A percentile compares a stretch with the other conserved stretches of the same genome.
Evolutionary conservation across 1,140 invertebrate species (phyloP).

Genomic region (Penaeus indicus): DNA sequence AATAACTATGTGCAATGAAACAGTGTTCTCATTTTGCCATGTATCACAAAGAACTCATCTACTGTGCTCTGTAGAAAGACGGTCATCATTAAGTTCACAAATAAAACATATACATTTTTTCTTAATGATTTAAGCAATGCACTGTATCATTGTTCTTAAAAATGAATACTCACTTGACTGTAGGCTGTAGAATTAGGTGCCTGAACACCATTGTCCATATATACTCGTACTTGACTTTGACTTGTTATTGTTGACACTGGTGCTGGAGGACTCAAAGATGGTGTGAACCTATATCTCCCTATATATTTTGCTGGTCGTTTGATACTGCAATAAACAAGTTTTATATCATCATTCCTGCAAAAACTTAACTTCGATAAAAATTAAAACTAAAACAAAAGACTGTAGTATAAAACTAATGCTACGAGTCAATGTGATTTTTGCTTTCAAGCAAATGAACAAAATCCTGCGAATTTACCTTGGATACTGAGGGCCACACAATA

Average conservation of each 20-base stretch:
- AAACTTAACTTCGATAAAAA: background rate
- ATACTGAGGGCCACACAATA: conserved; percentile 95
- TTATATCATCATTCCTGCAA: background rate
- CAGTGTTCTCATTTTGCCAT: too few species aligned
- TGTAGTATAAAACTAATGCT: too few species aligned
- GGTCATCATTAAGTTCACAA: too few species aligned
- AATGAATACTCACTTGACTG: conserved; percentile 82
- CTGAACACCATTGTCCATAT: conserved; percentile 93
- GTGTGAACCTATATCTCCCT: conserved; percentile 49
- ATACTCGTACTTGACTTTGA: conserved; percentile 92
- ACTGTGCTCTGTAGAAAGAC: too few species aligned
- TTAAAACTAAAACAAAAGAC: too few species aligned
- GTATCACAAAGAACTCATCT: too few species aligned
- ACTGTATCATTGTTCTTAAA: background rate
- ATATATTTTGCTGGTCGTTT: conserved; percentile 61
- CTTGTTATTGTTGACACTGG: conserved; percentile 70
- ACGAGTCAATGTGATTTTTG: background rate
- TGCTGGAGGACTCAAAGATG: conserved; percentile 66
- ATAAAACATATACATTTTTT: too few species aligned
- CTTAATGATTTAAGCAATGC: background rate
- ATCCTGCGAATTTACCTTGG: conserved; percentile 81
- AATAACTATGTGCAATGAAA: too few species aligned
- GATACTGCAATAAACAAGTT: conserved; percentile 53
- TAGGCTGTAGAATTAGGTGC: conserved; percentile 86
- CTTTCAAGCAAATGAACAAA: background rate